Base-by-base conservation (phyloP, 2,797 vertebrate species). In the Chrosomus eos region DNA sequence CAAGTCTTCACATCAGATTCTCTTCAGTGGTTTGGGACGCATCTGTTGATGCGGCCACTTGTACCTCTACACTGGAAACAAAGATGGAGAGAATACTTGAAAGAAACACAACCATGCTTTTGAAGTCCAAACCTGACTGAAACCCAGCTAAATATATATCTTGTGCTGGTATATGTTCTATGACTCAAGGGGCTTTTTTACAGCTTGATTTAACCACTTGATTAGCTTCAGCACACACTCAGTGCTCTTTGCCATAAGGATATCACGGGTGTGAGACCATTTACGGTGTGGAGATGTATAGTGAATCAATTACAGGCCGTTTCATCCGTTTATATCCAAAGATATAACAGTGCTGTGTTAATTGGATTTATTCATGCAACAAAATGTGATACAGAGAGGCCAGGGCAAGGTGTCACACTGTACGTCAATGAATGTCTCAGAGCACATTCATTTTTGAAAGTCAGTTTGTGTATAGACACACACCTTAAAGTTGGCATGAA, bases 1-100 rank as follows among this genome's bases (percentile, higher is more conserved):
- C 21, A 83, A 31, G 80, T 55, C 33, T 43, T 16, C 73, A 55
- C 71, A 86, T 68, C 73, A 40, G n/a, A 77, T 83, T 85, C 51
- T 81, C 51, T 62, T 76, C 31, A 73, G 78, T 80, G 53, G 19
- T 71, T 83, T 86, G 43, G 43, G 33, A 60, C 19, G 3, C 67
- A 71, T 40, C 75, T 80, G 60, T 58, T 48, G 43, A 85, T n/a
- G 45, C n/a, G 28, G 40, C 68, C 19, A 74, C 76, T 85, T 64
- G 26, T 38, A 64, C 38, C 48, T 55, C 70, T 53, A 62, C 26
- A 60, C 51, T 80, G n/a, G 31, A 33, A 80, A 62, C 33, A 70
- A 62, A 62, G 18, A 55, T 14, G 8, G 1, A 45, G 33, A 55
- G 19, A 84, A 51, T 16, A 10, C 16, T 51, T 18, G 38, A 51